These are phyloP conservation scores for Leptatherina wallacei DNA, from an alignment of 2,797 vertebrate genomes.

Conservation along the genomic window DNA sequence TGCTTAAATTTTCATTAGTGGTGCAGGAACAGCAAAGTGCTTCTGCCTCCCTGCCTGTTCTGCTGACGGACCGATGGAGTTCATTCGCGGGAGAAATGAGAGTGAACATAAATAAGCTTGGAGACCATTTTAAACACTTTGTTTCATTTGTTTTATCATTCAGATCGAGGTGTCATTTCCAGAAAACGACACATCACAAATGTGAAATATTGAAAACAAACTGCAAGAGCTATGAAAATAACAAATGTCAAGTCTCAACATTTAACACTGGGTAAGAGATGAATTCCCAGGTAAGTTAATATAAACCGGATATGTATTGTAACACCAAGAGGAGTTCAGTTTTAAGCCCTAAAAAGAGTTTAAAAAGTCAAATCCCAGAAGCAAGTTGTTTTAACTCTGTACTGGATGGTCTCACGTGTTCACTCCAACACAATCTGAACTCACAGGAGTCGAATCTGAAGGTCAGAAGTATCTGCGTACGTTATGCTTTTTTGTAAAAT, in stretches of 20 bases:
- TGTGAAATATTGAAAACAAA: not conserved
- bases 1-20: conserved; percentile 29
- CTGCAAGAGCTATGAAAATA: not conserved
- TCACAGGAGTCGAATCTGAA: not conserved
- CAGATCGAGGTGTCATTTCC: not conserved
- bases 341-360: not conserved
- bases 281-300: not conserved
- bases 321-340: not conserved
- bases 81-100: not conserved
- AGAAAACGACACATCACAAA: not conserved
- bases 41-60: not conserved
- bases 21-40: conserved; percentile 8
- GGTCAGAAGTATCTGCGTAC: not conserved
- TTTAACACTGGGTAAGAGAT: not conserved
- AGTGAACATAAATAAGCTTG: not conserved
- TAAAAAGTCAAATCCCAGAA: too few species aligned
- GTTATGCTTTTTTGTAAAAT: not conserved
- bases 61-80: not conserved
- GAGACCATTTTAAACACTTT: not conserved
- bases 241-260: not conserved
- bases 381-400: too few species aligned
- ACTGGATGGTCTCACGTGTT: too few species aligned
- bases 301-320: not conserved
- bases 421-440: not conserved
- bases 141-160: not conserved